These are phyloP conservation scores for Drosophila testacea DNA, from an alignment of 2,888 invertebrate genomes.

Conservation along the genomic window DNA sequence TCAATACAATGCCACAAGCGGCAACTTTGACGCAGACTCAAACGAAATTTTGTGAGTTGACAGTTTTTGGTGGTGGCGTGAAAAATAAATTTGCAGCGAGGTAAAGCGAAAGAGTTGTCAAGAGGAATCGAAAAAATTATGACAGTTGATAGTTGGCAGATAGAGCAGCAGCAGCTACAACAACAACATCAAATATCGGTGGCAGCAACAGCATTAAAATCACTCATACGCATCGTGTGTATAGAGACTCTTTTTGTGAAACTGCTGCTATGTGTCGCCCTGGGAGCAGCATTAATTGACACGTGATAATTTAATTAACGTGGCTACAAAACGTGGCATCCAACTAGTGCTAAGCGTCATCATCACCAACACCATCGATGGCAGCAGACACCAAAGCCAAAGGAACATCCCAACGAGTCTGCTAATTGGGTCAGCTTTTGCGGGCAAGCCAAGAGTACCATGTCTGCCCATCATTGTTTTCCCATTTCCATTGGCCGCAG, in stretches of 20 bases:
- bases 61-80: conserved; percentile 52
- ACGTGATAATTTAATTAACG: conserved; percentile 79
- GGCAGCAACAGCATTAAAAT: conserved; percentile 51
- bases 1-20: conserved; percentile 56
- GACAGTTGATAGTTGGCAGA: conserved; percentile 56
- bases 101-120: conserved; percentile 42
- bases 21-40: conserved; percentile 65
- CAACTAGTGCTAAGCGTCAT: conserved; percentile 55
- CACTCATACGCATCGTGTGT: conserved; percentile 60
- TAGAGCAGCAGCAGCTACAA: conserved; percentile 23
- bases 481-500: conserved; percentile 66
- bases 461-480: conserved; percentile 65
- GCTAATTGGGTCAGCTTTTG: conserved; percentile 73
- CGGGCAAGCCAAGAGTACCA: conserved; percentile 35
- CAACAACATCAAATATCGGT: background rate
- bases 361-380: conserved; percentile 49
- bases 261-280: conserved; percentile 35
- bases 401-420: conserved; percentile 47
- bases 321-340: conserved; percentile 70
- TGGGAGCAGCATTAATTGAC: conserved; percentile 71
- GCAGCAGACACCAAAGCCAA: conserved; percentile 39
- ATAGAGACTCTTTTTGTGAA: conserved; percentile 31
- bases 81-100: conserved; percentile 40
- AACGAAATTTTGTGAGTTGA: conserved; percentile 65
- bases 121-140: conserved; percentile 53